Percentiles rank a stretch among this genome's conserved stretches.
Evolutionary conservation across 1,140 invertebrate genomes (phyloP).

Genomic region (Hormaphis cornu): DNA sequence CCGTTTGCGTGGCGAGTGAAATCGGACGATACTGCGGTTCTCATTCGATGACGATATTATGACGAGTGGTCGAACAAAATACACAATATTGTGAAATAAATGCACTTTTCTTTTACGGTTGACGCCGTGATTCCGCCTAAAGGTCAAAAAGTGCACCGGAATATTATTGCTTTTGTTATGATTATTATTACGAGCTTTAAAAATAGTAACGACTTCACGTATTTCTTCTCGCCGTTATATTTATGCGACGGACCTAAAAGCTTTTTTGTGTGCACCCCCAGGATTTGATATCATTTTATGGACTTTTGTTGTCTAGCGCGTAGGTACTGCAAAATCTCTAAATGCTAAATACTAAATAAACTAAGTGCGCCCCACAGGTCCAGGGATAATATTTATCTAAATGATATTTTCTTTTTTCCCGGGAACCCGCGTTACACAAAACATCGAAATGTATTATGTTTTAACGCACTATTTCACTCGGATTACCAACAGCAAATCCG

Average conservation of each 20-base stretch:
- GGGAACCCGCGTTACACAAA: no score
- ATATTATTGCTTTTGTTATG: no score
- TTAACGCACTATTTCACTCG: no score
- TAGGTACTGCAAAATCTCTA: background rate
- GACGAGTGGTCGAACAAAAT: no score
- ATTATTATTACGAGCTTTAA: slow-evolving; percentile 11
- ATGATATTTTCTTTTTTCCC: background rate
- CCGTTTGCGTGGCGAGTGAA: no score
- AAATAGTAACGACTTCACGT: slow-evolving; percentile 11
- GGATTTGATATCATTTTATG: slow-evolving; percentile 30
- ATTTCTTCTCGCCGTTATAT: slow-evolving; percentile 6
- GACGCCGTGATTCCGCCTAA: background rate
- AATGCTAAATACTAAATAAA: slow-evolving; percentile 24
- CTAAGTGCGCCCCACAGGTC: slow-evolving; percentile 8
- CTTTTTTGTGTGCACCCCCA: slow-evolving; percentile 28
- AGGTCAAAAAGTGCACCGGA: slow-evolving; percentile 13
- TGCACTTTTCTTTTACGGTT: slow-evolving; percentile 3
- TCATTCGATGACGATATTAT: no score
- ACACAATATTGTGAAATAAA: background rate
- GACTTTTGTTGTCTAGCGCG: background rate
- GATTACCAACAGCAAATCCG: no score
- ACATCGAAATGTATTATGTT: no score
- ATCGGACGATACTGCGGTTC: no score
- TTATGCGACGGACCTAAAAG: slow-evolving; percentile 24
- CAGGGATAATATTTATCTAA: background rate